A percentile compares a stretch with the other conserved stretches of the same genome.
These are phyloP conservation scores for Andrena chrysosceles DNA, from an alignment of 2,888 invertebrate species.

Conservation along the genomic window DNA sequence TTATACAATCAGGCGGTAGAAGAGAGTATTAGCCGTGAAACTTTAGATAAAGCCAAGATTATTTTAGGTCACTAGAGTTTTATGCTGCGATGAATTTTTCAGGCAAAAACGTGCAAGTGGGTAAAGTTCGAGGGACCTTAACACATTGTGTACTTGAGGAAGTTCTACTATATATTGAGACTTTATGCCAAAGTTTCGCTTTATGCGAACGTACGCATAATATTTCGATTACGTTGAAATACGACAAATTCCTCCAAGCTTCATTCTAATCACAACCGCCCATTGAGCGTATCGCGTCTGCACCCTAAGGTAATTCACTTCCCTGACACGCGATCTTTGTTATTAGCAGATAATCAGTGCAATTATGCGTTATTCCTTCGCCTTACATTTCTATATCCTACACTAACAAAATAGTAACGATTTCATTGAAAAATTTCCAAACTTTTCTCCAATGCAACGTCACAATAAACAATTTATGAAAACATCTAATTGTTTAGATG, in stretches of 20 bases:
- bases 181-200: not conserved
- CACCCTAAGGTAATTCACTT: slow-evolving; percentile 31
- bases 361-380: slow-evolving; percentile 20
- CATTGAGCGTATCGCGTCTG: slow-evolving; percentile 36
- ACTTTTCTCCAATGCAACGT: not conserved
- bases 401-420: not conserved
- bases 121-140: too few species aligned
- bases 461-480: too few species aligned
- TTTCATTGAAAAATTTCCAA: not conserved
- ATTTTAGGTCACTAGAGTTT: not conserved
- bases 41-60: not conserved
- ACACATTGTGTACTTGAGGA: too few species aligned
- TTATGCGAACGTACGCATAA: slow-evolving; percentile 22
- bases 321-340: slow-evolving; percentile 44
- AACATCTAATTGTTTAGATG: too few species aligned
- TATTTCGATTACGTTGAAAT: slow-evolving; percentile 27
- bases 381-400: not conserved
- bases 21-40: too few species aligned
- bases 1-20: too few species aligned
- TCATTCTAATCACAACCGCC: slow-evolving; percentile 27
- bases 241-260: slow-evolving; percentile 23
- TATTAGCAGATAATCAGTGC: slow-evolving; percentile 49
- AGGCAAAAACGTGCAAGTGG: too few species aligned
- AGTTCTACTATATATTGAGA: not conserved
- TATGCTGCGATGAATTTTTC: too few species aligned